Evolutionary conservation across 2,797 vertebrate genomes (phyloP).

Genomic region (Rhinoraja longicauda): DNA sequence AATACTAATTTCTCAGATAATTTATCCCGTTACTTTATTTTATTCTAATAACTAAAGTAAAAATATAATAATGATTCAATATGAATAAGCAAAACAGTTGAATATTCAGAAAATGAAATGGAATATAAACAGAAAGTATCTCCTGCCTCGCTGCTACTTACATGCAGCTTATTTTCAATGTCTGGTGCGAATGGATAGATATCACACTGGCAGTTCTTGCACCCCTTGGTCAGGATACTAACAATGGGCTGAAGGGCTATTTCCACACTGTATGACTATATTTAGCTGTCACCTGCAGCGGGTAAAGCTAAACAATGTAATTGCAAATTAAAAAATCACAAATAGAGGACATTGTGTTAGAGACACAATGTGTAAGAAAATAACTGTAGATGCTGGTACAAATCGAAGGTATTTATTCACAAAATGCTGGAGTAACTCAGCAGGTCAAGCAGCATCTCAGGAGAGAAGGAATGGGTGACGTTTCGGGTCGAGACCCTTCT

Average conservation of each 20-base stretch:
- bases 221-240: background rate
- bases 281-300: background rate
- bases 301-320: background rate
- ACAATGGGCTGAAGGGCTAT: background rate
- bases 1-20: too few relatives aligned
- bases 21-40: background rate
- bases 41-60: background rate
- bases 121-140: background rate
- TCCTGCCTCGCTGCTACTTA: background rate
- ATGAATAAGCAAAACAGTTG: background rate
- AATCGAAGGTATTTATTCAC: too few relatives aligned
- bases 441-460: too few relatives aligned
- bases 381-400: too few relatives aligned
- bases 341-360: background rate
- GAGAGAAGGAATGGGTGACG: too few relatives aligned
- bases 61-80: background rate
- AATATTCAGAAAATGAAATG: background rate
- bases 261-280: too few relatives aligned
- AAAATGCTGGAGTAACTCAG: too few relatives aligned
- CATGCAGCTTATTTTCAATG: background rate
- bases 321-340: background rate
- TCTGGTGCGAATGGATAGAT: background rate
- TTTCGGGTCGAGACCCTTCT: too few relatives aligned
- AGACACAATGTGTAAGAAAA: too few relatives aligned
- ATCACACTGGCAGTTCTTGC: background rate